Percentiles rank a stretch among this genome's conserved stretches.
Conservation (phyloP, 2,797 vertebrate species). For the Micropoecilia bifurca region DNA sequence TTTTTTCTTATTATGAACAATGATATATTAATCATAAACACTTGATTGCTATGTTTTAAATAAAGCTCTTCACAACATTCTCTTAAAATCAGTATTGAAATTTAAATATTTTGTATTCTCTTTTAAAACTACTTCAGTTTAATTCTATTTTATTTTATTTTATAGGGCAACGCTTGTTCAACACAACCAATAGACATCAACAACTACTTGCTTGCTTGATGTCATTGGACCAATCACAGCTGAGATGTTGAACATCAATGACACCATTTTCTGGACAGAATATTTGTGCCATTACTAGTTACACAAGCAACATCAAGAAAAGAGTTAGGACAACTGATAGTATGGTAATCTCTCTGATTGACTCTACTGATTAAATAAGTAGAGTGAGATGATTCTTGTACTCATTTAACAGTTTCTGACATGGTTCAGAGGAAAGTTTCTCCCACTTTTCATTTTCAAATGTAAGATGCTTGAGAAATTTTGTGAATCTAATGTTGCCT, state of each 20-base stretch:
- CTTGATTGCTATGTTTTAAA: neutral
- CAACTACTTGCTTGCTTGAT: neutral
- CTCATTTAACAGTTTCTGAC: neutral
- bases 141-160: neutral
- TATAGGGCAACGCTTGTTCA: neutral
- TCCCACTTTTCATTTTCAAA: neutral
- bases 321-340: neutral
- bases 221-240: neutral
- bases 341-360: neutral
- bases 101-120: neutral
- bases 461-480: neutral
- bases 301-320: neutral
- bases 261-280: neutral
- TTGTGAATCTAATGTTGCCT: neutral
- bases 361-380: neutral
- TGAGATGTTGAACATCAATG: neutral
- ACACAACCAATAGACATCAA: neutral
- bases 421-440: neutral
- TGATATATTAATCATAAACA: neutral
- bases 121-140: neutral
- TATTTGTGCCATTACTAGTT: neutral
- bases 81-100: neutral
- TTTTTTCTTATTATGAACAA: neutral
- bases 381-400: neutral
- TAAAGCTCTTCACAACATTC: neutral